A percentile compares a stretch with the other conserved stretches of the same genome.
These are phyloP conservation scores for Oreochromis spilurus DNA, from an alignment of 2,113 vertebrate species.

Conservation along the genomic window DNA sequence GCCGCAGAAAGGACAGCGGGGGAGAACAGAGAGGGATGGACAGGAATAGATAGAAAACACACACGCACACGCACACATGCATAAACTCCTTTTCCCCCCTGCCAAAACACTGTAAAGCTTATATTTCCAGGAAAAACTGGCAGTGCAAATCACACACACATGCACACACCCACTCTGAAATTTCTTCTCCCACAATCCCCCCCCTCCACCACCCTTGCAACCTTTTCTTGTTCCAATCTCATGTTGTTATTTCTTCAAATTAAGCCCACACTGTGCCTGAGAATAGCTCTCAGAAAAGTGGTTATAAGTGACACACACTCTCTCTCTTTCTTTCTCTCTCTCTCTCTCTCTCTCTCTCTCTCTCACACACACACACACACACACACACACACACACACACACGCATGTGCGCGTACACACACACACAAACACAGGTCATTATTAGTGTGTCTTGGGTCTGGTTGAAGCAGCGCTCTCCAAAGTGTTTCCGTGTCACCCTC, in stretches of 20 bases:
- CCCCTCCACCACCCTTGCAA: not conserved
- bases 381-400: not conserved
- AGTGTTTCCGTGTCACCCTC: slow-evolving; percentile 74
- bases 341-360: not conserved
- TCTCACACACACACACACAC: not conserved
- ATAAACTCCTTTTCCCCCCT: not conserved
- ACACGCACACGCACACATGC: not conserved
- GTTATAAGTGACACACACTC: slow-evolving; percentile 8
- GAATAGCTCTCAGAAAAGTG: slow-evolving; percentile 25
- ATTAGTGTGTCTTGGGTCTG: slow-evolving; percentile 67
- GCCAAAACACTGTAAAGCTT: not conserved
- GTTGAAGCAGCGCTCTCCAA: slow-evolving; percentile 69
- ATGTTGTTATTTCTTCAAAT: slow-evolving; percentile 71
- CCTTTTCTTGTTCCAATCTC: slow-evolving; percentile 59
- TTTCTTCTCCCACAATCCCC: not conserved
- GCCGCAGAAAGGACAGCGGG: not conserved
- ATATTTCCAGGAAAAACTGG: not conserved
- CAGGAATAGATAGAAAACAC: not conserved
- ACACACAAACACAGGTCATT: slow-evolving; percentile 47
- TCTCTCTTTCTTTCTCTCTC: not conserved
- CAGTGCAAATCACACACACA: not conserved
- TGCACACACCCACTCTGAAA: not conserved
- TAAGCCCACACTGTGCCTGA: slow-evolving; percentile 53
- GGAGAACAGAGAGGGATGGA: not conserved
- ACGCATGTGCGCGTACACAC: not conserved